Evolutionary conservation across 2,888 invertebrate genomes (phyloP), one percentile per base, ranked within the genome.

Genomic region (Meliscaeva auricollis): DNA sequence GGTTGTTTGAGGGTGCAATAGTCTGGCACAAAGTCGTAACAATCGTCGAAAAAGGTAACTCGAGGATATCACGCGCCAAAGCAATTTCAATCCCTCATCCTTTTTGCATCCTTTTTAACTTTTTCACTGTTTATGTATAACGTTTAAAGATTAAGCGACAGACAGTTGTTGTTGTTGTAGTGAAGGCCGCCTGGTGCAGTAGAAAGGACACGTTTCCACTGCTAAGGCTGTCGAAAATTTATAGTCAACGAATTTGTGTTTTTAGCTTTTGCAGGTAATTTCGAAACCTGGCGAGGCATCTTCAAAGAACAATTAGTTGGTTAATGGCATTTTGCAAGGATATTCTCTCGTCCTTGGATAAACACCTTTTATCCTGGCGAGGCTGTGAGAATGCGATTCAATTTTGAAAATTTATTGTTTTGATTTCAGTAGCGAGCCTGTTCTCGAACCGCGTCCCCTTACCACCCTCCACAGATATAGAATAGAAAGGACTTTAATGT

Each of bases 401-500:
- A 85, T 85, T 85, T 85, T 68, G 81, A 81, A 64, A 85, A 85
- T 85, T 85, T 85, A 85, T 85, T 69, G 81, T 85, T 85, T 85
- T 85, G 85, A 85, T 85, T 85, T 85, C 68, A 73, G 56, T 76
- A 68, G 41, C 84, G 38, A 15, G 66, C 38, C 41, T 22, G n/a
- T n/a, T n/a, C n/a, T n/a, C n/a, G n/a, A n/a, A n/a, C n/a, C n/a
- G n/a, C n/a, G n/a, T n/a, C n/a, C n/a, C n/a, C 56, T 54, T 79
- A 15, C 6, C 30, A 13, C 35, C 58, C 13, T 13, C 48, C 11
- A 22, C n/a, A 38, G 38, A 38, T 3, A 38, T 9, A 38, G 46
- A 7, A 11, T n/a, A n/a, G n/a, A 17, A 46, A 54, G 73, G 62
- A 78, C 68, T 60, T 62, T 73, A 73, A 73, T 73, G 56, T 46